These are phyloP conservation scores for Alligator mississippiensis DNA, from an alignment of 2,113 vertebrate species.

Conservation along the genomic window DNA sequence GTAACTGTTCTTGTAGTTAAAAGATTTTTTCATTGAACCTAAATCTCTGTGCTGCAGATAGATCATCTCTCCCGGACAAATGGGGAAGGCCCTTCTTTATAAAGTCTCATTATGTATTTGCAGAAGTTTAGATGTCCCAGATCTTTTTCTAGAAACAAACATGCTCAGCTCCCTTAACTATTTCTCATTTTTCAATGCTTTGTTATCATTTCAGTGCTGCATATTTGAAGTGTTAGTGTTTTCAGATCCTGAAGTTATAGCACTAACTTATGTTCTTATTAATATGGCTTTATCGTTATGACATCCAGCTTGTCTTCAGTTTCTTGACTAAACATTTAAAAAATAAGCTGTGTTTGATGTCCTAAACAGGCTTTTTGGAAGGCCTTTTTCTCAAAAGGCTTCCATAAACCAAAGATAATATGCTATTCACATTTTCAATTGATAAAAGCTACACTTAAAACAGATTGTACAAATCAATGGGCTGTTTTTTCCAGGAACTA, in stretches of 20 bases:
- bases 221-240: too few species aligned
- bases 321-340: conserved; percentile 3
- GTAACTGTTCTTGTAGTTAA: not conserved
- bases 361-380: conserved; percentile 3
- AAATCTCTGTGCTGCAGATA: not conserved
- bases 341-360: not conserved
- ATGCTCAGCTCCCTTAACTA: not conserved
- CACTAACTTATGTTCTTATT: not conserved
- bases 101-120: not conserved
- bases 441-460: not conserved
- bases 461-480: conserved; percentile 36
- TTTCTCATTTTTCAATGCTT: not conserved
- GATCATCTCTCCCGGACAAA: not conserved
- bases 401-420: conserved; percentile 10
- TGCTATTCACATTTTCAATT: conserved; percentile 5
- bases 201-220: too few species aligned
- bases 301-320: not conserved
- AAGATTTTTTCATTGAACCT: not conserved
- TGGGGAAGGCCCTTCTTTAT: not conserved
- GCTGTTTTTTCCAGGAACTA: not conserved
- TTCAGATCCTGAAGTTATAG: not conserved
- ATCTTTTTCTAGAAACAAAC: not conserved
- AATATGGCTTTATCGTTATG: not conserved
- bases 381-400: not conserved
- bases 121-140: not conserved